Evolutionary conservation across 2,113 vertebrate species (phyloP).

Genomic region (Melanerpes formicivorus): DNA sequence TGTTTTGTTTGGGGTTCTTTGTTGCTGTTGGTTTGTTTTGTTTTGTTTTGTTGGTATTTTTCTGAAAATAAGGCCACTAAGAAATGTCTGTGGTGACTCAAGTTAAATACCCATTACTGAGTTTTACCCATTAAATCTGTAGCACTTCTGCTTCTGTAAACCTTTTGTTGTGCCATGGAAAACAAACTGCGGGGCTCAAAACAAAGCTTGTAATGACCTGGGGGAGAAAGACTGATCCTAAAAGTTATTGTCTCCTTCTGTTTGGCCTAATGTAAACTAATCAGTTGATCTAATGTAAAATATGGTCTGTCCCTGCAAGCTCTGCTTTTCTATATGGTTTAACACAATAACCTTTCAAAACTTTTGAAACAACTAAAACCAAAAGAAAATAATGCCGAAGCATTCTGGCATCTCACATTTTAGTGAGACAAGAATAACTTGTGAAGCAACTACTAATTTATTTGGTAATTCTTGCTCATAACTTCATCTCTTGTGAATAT

Average conservation of each 20-base stretch:
- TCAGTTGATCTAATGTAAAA: background rate
- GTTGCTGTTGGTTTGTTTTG: no score
- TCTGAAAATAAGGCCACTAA: background rate
- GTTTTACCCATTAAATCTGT: background rate
- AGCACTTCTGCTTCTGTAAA: background rate
- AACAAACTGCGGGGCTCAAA: background rate
- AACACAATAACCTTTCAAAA: background rate
- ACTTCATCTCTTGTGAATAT: background rate
- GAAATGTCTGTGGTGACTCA: background rate
- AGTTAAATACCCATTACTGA: background rate
- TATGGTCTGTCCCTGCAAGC: background rate
- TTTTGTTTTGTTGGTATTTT: no score
- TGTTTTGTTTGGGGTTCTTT: no score
- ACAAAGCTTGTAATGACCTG: background rate
- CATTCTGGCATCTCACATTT: background rate
- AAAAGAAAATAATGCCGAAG: background rate
- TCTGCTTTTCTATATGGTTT: background rate
- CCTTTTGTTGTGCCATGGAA: background rate
- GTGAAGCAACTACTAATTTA: background rate
- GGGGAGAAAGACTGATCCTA: background rate
- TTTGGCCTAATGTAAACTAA: background rate
- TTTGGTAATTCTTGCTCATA: background rate
- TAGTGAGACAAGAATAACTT: background rate
- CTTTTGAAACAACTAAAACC: background rate
- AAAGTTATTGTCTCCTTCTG: background rate